Evolutionary conservation across 2,888 invertebrate genomes (phyloP).

Genomic region (Brachynemurus nebulosus): DNA sequence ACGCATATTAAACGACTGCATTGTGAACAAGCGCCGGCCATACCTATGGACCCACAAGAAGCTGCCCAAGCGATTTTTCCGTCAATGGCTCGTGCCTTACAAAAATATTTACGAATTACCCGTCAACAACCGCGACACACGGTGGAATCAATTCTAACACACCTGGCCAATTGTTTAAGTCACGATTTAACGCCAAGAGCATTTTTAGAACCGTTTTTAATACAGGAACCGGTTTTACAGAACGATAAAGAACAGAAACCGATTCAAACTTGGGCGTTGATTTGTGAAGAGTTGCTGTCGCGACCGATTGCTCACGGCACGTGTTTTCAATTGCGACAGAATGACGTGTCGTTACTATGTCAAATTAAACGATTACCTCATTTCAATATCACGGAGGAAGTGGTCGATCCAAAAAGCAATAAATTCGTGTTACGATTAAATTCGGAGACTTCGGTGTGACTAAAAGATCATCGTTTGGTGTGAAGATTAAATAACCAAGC

Average conservation of each 20-base stretch:
- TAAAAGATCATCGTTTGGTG: too few relatives aligned
- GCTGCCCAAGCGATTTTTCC: slow-evolving; percentile 97
- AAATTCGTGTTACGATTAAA: slow-evolving; percentile 88
- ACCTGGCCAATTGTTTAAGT: slow-evolving; percentile 81
- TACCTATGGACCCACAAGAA: slow-evolving; percentile 86
- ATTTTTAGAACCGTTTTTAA: slow-evolving; percentile 87
- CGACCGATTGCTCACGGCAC: slow-evolving; percentile 70
- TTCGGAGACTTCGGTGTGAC: slow-evolving; percentile 94
- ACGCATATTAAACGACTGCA: slow-evolving; percentile 84
- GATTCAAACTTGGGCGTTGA: slow-evolving; percentile 91
- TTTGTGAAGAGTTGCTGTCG: slow-evolving; percentile 84
- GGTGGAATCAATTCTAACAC: slow-evolving; percentile 81
- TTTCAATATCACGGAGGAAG: slow-evolving; percentile 89
- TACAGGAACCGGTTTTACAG: slow-evolving; percentile 70
- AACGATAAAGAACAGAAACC: slow-evolving; percentile 68
- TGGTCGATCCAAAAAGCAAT: slow-evolving; percentile 90
- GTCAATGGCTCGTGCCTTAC: slow-evolving; percentile 87
- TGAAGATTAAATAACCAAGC: too few relatives aligned
- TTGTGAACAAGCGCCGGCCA: slow-evolving; percentile 57
- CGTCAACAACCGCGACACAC: slow-evolving; percentile 92
- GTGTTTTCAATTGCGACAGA: slow-evolving; percentile 84
- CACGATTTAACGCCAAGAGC: slow-evolving; percentile 90
- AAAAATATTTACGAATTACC: slow-evolving; percentile 91
- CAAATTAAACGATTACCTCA: slow-evolving; percentile 77
- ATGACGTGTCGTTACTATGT: slow-evolving; percentile 83